Evolutionary conservation across 2,888 invertebrate species (phyloP).

Genomic region (Oscheius sp.): DNA sequence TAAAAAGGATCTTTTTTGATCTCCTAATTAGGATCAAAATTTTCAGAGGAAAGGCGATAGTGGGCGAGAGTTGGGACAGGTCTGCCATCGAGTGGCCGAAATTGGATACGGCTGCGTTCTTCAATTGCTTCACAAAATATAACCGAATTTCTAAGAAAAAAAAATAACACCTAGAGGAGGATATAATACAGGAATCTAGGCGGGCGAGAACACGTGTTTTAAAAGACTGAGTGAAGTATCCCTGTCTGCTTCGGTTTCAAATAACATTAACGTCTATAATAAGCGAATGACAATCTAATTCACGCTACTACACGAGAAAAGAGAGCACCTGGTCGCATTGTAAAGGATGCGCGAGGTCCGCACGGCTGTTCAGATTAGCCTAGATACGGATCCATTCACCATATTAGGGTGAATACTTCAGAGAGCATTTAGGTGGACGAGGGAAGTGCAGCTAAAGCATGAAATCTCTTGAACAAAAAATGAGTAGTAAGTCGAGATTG

Average conservation of each 20-base stretch:
- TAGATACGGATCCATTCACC: not conserved
- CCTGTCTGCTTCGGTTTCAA: too few relatives aligned
- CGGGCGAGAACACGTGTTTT: too few relatives aligned
- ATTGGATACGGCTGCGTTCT: constrained; percentile 32
- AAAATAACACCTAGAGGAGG: too few relatives aligned
- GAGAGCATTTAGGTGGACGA: not conserved
- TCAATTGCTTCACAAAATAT: constrained; percentile 32
- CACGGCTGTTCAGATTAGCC: not conserved
- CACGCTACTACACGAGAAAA: not conserved
- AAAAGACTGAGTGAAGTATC: too few relatives aligned
- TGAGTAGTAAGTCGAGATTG: too few relatives aligned
- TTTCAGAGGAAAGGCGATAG: constrained; percentile 13
- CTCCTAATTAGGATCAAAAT: not conserved
- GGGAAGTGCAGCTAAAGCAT: not conserved
- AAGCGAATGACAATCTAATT: constrained; percentile 8
- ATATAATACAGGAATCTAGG: too few relatives aligned
- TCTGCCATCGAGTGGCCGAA: constrained; percentile 30
- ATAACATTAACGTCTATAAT: not conserved
- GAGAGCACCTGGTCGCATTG: not conserved
- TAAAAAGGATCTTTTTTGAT: too few relatives aligned
- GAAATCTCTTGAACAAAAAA: too few relatives aligned
- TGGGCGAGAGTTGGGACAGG: constrained; percentile 30
- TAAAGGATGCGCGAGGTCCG: constrained; percentile 6
- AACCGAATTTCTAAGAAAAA: constrained; percentile 15
- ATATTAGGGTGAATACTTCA: not conserved